phyloP scores from a whole-genome alignment of 2,888 invertebrate species.

The Tromatobia lineatoria region DNA sequence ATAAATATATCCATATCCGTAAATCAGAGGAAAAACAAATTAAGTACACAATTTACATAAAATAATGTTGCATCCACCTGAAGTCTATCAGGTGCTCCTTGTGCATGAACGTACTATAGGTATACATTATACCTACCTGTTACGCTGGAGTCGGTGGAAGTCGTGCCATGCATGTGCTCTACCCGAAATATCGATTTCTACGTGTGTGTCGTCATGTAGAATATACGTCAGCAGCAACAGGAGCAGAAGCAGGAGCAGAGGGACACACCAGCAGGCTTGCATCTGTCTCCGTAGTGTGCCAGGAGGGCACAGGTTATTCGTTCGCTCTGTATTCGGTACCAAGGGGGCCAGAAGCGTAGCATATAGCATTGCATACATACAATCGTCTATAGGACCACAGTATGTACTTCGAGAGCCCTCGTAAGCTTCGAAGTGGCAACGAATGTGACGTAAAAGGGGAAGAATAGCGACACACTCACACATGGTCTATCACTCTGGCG shows the following conservation, averaged over 20 bases:
- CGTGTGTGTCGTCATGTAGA: conserved; percentile 60
- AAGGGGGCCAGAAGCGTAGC: conserved; percentile 42
- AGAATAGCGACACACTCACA: conserved; percentile 24
- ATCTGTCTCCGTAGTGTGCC: conserved; percentile 73
- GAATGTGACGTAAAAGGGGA: conserved; percentile 1
- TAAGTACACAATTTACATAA: conserved; percentile 33
- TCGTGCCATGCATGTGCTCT: conserved; percentile 45
- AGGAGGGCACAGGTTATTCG: conserved; percentile 69
- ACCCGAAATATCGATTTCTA: conserved; percentile 81
- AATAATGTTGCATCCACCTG: conserved; percentile 55
- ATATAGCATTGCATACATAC: conserved; percentile 12
- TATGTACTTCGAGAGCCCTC: conserved; percentile 13
- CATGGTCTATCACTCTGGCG: conserved; percentile 2
- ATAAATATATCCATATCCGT: conserved; percentile 23
- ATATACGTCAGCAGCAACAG: conserved; percentile 44
- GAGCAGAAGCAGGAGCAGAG: conserved; percentile 57
- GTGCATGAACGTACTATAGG: conserved; percentile 13
- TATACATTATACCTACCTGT: conserved; percentile 58
- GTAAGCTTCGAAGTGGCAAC: not conserved
- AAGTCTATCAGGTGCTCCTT: conserved; percentile 50
- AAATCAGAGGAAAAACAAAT: conserved; percentile 8
- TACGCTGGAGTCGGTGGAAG: conserved; percentile 59
- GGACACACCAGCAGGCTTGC: conserved; percentile 74
- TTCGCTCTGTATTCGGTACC: conserved; percentile 43
- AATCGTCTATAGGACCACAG: not conserved